Conservation (phyloP, 2,113 vertebrate genomes). For the Bubo bubo region DNA sequence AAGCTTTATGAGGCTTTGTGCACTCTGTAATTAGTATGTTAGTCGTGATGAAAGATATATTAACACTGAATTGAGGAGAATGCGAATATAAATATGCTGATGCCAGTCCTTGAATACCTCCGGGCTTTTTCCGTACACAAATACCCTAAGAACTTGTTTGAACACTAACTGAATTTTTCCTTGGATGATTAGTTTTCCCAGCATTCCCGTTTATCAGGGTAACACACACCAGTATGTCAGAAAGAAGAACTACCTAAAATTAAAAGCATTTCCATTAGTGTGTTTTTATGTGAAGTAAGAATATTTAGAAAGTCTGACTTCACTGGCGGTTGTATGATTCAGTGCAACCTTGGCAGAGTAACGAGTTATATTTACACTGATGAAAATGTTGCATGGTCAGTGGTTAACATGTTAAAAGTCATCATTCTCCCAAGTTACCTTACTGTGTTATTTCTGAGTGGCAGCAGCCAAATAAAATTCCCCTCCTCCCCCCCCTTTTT, state of each 20-base stretch:
- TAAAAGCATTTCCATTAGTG: slow-evolving; percentile 14
- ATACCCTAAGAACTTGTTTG: slow-evolving; percentile 29
- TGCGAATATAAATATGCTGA: slow-evolving; percentile 5
- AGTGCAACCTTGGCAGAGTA: slow-evolving; percentile 33
- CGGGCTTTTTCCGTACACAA: background rate
- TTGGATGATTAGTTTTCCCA: background rate
- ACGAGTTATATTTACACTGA: slow-evolving; percentile 42
- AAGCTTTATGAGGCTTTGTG: slow-evolving; percentile 9
- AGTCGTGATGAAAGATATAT: slow-evolving; percentile 22
- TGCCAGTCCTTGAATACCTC: slow-evolving; percentile 13
- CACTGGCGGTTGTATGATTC: slow-evolving; percentile 50
- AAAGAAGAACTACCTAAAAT: background rate
- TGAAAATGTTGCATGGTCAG: slow-evolving; percentile 33
- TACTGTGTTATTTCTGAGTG: slow-evolving; percentile 34
- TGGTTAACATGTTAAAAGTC: slow-evolving; percentile 52
- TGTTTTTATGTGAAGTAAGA: slow-evolving; percentile 30
- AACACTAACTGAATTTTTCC: slow-evolving; percentile 8
- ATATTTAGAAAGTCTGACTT: slow-evolving; percentile 64
- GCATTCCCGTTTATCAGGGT: background rate
- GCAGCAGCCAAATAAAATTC: slow-evolving; percentile 6
- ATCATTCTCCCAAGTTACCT: slow-evolving; percentile 36
- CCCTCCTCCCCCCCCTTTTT: rapidly evolving
- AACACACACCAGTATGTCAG: background rate
- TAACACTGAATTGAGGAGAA: slow-evolving; percentile 15
- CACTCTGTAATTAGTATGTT: slow-evolving; percentile 10